A percentile compares a stretch with the other conserved stretches of the same genome.
These are phyloP conservation scores for Takifugu flavidus DNA, from an alignment of 2,113 vertebrate genomes.

Conservation along the genomic window DNA sequence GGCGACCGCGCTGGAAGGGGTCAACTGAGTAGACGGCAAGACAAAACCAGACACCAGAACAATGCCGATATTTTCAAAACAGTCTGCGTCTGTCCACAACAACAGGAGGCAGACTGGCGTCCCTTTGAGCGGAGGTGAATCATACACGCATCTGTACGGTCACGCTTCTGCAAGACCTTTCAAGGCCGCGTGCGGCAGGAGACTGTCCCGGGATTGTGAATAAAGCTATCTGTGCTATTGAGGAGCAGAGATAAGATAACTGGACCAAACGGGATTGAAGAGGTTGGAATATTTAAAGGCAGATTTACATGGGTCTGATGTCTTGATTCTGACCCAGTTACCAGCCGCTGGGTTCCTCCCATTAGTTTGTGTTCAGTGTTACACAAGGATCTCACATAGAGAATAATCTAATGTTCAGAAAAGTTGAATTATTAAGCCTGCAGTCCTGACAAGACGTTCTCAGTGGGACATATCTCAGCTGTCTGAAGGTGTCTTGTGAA, in stretches of 20 bases:
- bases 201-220: slow-evolving; percentile 18
- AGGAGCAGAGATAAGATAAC: slow-evolving; percentile 74
- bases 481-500: slow-evolving; percentile 31
- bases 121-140: slow-evolving; percentile 30
- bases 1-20: slow-evolving; percentile 18
- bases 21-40: slow-evolving; percentile 30
- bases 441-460: slow-evolving; percentile 19
- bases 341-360: slow-evolving; percentile 27
- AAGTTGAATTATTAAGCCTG: not conserved
- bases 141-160: slow-evolving; percentile 34
- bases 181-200: too few relatives aligned
- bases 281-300: slow-evolving; percentile 55
- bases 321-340: slow-evolving; percentile 52
- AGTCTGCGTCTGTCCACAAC: slow-evolving; percentile 38
- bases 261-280: slow-evolving; percentile 71
- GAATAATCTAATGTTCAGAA: not conserved
- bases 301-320: slow-evolving; percentile 32
- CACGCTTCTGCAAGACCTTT: slow-evolving; percentile 6
- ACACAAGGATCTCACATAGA: slow-evolving; percentile 52
- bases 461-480: slow-evolving; percentile 7
- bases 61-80: slow-evolving; percentile 59
- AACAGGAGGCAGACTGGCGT: slow-evolving; percentile 29
- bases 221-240: slow-evolving; percentile 65
- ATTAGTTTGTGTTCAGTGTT: slow-evolving; percentile 47
- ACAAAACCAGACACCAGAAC: slow-evolving; percentile 51